Conservation (phyloP, 2,113 vertebrate genomes). For the Carassius gibelio region DNA sequence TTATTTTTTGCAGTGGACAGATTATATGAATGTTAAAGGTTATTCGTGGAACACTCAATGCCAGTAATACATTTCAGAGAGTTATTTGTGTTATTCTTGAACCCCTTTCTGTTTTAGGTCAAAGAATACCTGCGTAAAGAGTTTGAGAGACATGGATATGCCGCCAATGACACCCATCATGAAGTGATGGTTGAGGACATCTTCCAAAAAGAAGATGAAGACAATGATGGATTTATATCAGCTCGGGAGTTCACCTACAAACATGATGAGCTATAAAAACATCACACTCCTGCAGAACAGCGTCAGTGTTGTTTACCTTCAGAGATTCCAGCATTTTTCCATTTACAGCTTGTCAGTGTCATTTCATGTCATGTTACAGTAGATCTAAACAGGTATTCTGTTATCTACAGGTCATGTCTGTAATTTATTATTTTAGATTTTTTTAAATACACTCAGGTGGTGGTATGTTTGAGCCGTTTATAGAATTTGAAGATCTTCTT, state of each 20-base stretch:
- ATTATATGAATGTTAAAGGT: too few species aligned
- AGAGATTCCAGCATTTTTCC: not conserved
- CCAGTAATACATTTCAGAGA: not conserved
- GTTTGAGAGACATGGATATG: conserved; percentile 88
- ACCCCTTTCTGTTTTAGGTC: conserved; percentile 75
- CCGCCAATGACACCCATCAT: conserved; percentile 91
- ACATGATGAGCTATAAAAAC: conserved; percentile 88
- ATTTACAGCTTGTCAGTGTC: too few species aligned
- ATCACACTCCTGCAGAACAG: not conserved
- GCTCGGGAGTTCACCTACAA: conserved; percentile 95
- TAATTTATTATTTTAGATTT: not conserved
- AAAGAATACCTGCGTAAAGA: conserved; percentile 92
- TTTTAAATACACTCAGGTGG: conserved; percentile 11
- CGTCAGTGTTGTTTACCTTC: conserved; percentile 14
- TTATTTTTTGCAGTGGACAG: too few species aligned
- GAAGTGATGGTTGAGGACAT: conserved; percentile 91
- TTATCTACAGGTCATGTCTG: conserved; percentile 8
- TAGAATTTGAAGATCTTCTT: not conserved
- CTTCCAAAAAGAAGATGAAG: conserved; percentile 94
- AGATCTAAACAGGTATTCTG: not conserved
- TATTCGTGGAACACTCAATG: not conserved
- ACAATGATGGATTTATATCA: conserved; percentile 93
- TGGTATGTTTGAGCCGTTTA: not conserved
- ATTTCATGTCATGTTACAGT: not conserved
- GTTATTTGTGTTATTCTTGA: not conserved